A percentile compares a stretch with the other conserved stretches of the same genome.
These are phyloP conservation scores for Peromyscus eremicus DNA, from an alignment of 2,797 vertebrate species.

Conservation along the genomic window DNA sequence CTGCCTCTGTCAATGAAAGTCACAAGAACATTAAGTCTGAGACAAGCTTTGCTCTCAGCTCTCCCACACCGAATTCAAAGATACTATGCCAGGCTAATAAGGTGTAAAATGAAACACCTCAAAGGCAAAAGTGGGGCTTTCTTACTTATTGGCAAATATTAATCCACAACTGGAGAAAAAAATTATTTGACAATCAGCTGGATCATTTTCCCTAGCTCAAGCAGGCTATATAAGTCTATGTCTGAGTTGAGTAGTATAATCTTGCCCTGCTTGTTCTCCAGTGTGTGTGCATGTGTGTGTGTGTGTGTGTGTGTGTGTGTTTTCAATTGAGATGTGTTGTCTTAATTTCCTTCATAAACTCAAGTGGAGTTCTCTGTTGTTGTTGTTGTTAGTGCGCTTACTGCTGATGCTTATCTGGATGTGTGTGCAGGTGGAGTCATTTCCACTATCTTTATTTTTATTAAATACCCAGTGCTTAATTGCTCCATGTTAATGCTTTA, in stretches of 20 bases:
- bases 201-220: neutral
- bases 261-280: neutral
- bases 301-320: neutral
- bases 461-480: conserved; percentile 65
- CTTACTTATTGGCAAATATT: neutral
- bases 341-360: conserved; percentile 40
- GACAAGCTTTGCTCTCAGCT: neutral
- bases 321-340: conserved; percentile 22
- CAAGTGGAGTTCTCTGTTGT: neutral
- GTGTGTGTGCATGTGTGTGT: neutral
- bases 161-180: neutral
- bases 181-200: neutral
- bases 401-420: conserved; percentile 29
- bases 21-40: neutral
- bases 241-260: neutral
- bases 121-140: neutral
- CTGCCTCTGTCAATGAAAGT: neutral
- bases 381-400: neutral
- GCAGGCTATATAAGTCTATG: neutral
- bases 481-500: conserved; percentile 71
- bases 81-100: neutral
- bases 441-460: conserved; percentile 68
- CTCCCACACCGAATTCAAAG: conserved; percentile 10
- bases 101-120: conserved; percentile 14
- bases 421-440: neutral